A percentile compares a stretch with the other conserved stretches of the same genome.
phyloP scores from a whole-genome alignment of 2,113 vertebrate genomes.

The Geococcyx californianus region DNA sequence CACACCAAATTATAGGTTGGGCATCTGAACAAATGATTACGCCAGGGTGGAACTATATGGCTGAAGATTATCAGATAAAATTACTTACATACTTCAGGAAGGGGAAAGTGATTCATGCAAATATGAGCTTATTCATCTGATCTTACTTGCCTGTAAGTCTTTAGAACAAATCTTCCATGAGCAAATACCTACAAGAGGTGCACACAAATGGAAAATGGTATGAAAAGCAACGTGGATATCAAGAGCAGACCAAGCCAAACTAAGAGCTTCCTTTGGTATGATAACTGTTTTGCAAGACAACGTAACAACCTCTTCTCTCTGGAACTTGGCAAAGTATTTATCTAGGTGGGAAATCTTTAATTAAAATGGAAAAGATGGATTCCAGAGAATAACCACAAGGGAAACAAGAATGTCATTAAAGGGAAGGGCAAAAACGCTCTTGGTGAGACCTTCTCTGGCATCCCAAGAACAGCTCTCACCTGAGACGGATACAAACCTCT shows the following conservation, averaged over 20 bases:
- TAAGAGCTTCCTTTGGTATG: neutral
- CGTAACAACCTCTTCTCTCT: neutral
- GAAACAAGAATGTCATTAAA: neutral
- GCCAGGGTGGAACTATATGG: neutral
- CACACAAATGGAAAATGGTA: neutral
- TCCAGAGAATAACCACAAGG: neutral
- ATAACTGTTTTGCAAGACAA: neutral
- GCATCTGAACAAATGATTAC: constrained; percentile 13
- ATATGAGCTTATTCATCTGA: neutral
- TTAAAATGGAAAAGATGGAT: neutral
- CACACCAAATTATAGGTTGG: constrained; percentile 8
- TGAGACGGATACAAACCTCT: neutral
- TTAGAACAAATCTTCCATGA: neutral
- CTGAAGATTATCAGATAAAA: constrained; percentile 19
- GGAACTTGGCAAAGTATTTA: neutral
- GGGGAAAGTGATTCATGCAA: neutral
- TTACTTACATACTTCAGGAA: neutral
- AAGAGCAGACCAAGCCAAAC: neutral
- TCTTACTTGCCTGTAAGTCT: neutral
- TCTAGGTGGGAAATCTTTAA: neutral
- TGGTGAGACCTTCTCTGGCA: neutral
- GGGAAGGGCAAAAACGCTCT: neutral
- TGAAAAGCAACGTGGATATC: neutral
- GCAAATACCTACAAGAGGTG: neutral
- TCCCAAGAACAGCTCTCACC: neutral